These are phyloP conservation scores for Zapus hudsonius DNA, from an alignment of 2,113 vertebrate genomes.

Conservation along the genomic window DNA sequence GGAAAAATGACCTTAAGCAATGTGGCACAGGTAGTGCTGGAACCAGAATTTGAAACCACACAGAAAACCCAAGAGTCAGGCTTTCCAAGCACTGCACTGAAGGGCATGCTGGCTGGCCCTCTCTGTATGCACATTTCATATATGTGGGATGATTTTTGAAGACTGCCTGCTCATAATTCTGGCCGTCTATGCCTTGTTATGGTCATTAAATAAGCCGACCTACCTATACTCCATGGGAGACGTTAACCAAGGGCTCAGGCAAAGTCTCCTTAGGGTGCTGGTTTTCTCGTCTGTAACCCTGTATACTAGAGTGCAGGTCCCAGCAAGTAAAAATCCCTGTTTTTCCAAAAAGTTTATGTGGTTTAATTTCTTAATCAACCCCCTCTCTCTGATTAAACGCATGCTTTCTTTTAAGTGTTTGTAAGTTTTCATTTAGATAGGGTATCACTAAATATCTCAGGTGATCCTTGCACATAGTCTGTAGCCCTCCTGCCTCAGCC, in stretches of 20 bases:
- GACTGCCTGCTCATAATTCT: rapidly evolving
- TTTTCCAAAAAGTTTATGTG: not conserved
- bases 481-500: not conserved
- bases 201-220: not conserved
- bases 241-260: rapidly evolving
- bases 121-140: rapidly evolving
- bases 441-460: not conserved
- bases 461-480: too few species aligned
- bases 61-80: too few species aligned
- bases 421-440: not conserved
- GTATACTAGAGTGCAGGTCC: not conserved
- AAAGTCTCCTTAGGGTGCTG: not conserved
- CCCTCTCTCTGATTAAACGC: not conserved
- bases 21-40: not conserved
- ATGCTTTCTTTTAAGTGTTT: too few species aligned
- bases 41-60: too few species aligned
- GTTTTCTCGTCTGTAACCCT: not conserved
- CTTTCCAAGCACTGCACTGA: not conserved
- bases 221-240: not conserved
- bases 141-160: not conserved
- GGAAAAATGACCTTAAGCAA: not conserved
- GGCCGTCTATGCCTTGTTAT: not conserved
- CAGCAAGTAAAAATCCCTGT: not conserved
- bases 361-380: not conserved
- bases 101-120: not conserved